phyloP scores from a whole-genome alignment of 2,113 vertebrate species.

The Cromileptes altivelis region DNA sequence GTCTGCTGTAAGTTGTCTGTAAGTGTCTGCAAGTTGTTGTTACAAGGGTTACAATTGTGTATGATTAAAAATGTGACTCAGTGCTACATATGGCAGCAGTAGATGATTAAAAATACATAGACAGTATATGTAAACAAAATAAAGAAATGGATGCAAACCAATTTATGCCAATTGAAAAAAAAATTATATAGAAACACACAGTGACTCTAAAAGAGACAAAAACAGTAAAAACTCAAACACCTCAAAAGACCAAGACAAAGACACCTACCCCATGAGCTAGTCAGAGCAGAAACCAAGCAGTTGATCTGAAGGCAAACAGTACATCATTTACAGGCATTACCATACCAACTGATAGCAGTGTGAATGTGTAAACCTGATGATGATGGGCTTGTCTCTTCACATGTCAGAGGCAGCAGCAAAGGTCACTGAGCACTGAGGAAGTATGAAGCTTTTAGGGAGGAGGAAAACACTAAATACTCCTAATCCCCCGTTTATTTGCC shows the following conservation, averaged over 20 bases:
- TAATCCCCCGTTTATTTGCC: constrained; percentile 98
- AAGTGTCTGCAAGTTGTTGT: no score
- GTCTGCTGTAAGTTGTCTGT: no score
- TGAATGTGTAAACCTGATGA: constrained; percentile 69
- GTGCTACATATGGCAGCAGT: neutral
- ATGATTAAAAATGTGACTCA: neutral
- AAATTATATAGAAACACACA: neutral
- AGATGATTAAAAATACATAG: neutral
- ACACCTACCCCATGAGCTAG: constrained; percentile 21
- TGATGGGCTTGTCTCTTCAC: constrained; percentile 73
- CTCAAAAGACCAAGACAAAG: constrained; percentile 27
- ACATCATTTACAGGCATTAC: constrained; percentile 54
- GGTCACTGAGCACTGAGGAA: constrained; percentile 87
- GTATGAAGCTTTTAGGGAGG: constrained; percentile 92
- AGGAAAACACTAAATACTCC: constrained; percentile 99
- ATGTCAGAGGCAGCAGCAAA: constrained; percentile 79
- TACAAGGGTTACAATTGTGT: neutral
- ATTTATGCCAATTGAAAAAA: neutral
- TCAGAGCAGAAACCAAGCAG: constrained; percentile 49
- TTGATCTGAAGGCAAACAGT: constrained; percentile 62
- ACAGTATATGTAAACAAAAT: neutral
- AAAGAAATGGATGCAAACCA: neutral
- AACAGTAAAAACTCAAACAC: constrained; percentile 1
- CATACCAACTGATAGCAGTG: constrained; percentile 55
- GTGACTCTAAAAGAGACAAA: neutral